These are phyloP conservation scores for Enchytraeus crypticus DNA, from an alignment of 2,888 invertebrate species.

Conservation along the genomic window DNA sequence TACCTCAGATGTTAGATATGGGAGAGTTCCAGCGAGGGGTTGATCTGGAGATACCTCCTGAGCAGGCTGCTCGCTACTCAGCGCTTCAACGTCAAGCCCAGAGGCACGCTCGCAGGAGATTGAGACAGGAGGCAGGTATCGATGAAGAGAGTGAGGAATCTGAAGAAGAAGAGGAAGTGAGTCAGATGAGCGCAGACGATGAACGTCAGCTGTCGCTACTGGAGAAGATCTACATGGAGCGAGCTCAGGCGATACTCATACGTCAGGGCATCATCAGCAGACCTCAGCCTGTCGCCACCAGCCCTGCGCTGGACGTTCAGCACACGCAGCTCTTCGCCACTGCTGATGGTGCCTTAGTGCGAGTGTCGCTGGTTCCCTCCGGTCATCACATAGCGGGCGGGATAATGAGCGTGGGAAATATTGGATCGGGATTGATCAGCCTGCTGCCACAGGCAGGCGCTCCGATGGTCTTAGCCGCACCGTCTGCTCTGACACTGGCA, in stretches of 20 bases:
- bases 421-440: neutral
- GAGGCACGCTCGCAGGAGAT: conserved; percentile 61
- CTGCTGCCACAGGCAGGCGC: conserved; percentile 23
- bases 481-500: conserved; percentile 24
- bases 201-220: conserved; percentile 3
- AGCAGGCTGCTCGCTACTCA: conserved; percentile 43
- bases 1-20: conserved; percentile 5
- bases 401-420: neutral
- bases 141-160: neutral
- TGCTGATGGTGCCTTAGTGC: neutral
- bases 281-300: neutral
- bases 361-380: conserved; percentile 2
- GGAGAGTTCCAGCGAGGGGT: conserved; percentile 13
- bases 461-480: conserved; percentile 21
- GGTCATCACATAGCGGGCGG: neutral
- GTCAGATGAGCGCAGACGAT: neutral
- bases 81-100: conserved; percentile 60
- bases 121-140: conserved; percentile 6
- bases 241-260: neutral
- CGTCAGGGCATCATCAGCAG: neutral
- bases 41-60: conserved; percentile 39
- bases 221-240: conserved; percentile 2
- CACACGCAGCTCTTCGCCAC: neutral
- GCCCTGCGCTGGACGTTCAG: neutral
- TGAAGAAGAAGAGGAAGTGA: conserved; percentile 3